Evolutionary conservation across 2,113 vertebrate genomes (phyloP).

Genomic region (Campylomormyrus numenius): DNA sequence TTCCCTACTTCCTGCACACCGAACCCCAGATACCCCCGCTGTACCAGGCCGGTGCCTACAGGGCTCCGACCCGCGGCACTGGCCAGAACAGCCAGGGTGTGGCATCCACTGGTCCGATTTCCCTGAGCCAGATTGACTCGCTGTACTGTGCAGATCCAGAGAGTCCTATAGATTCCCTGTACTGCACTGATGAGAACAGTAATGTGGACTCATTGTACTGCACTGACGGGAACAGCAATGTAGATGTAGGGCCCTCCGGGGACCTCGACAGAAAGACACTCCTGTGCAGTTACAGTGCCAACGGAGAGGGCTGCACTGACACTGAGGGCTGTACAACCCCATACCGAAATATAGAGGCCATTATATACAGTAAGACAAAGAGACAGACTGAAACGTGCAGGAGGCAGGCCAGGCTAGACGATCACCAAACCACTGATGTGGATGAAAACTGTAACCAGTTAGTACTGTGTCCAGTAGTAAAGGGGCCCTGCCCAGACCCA

Average conservation of each 20-base stretch:
- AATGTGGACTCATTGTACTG: conserved; percentile 39
- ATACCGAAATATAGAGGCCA: conserved; percentile 63
- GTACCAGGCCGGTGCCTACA: conserved; percentile 48
- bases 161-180: conserved; percentile 19
- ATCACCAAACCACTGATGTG: conserved; percentile 10
- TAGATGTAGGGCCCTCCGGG: conserved; percentile 15
- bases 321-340: conserved; percentile 53
- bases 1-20: conserved; percentile 62
- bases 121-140: neutral
- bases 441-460: conserved; percentile 26
- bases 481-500: conserved; percentile 49
- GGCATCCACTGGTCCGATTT: neutral
- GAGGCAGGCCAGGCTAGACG: conserved; percentile 20
- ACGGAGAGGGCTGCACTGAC: conserved; percentile 16
- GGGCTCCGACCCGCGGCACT: conserved; percentile 30
- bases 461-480: conserved; percentile 28
- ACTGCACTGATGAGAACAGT: conserved; percentile 9
- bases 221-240: conserved; percentile 15
- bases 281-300: conserved; percentile 16
- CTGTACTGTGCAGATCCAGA: conserved; percentile 13
- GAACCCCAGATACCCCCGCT: conserved; percentile 43
- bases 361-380: conserved; percentile 38
- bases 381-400: neutral
- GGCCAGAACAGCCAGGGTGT: conserved; percentile 35
- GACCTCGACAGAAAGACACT: conserved; percentile 23